Evolutionary conservation across 2,113 vertebrate species (phyloP), one percentile per base, ranked within the genome.

Genomic region (Centropus bengalensis): DNA sequence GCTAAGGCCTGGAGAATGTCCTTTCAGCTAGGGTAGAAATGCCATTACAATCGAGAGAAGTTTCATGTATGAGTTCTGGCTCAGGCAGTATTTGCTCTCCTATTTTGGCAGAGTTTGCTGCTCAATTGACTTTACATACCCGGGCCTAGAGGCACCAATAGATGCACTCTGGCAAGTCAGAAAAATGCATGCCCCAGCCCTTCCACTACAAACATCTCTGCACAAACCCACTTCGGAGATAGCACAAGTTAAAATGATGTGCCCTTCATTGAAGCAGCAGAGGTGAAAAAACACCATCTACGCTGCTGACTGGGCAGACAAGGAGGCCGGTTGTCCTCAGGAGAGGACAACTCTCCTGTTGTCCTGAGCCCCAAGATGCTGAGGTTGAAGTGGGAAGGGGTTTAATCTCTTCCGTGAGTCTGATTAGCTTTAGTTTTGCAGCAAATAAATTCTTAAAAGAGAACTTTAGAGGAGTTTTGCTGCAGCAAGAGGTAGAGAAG

Each of bases 341-440:
- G n/a, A n/a, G n/a, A n/a, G n/a, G n/a, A n/a, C n/a, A n/a, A n/a
- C n/a, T n/a, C n/a, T n/a, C n/a, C n/a, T n/a, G n/a, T n/a, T n/a
- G n/a, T n/a, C n/a, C n/a, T 74, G 79, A 92, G 64, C 73, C 27
- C 83, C 40, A 11, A 21, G 69, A 38, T 49, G 49, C 44, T 91
- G 36, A 56, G 55, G 56, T 40, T 88, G 86, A 73, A 92, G 66
- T 9, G 33, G 64, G 64, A 71, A 20, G n/a, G 0, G 5, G 24
- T 69, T 92, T 91, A 30, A 33, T 58, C 89, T 91, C 45, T 83
- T 89, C 54, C 23, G 73, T 58, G 42, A 62, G 22, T 49, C 30
- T 84, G 30, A 32, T 76, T 85, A 75, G 55, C 55, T 87, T 89
- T 87, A 58, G 58, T 87, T 91, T 84, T 92, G 58, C 44, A 91